Evolutionary conservation across 1,140 invertebrate genomes (phyloP).

Genomic region (Drusus annulatus): DNA sequence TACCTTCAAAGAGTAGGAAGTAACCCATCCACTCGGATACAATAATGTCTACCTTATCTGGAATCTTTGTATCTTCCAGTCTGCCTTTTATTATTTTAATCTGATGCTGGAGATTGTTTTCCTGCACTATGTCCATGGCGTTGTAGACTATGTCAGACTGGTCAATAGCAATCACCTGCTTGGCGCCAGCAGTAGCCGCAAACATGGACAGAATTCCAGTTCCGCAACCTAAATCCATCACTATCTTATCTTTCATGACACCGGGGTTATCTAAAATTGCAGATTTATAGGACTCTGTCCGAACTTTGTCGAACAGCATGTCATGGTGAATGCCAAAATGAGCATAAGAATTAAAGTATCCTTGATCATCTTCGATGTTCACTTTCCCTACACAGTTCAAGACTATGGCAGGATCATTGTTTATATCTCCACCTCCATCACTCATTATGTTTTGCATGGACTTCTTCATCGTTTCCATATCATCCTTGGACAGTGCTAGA

Average conservation of each 20-base stretch:
- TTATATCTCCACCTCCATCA: constrained; percentile 57
- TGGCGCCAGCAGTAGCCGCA: constrained; percentile 93
- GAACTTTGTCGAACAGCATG: constrained; percentile 92
- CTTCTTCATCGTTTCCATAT: constrained; percentile 77
- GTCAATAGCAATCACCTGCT: constrained; percentile 93
- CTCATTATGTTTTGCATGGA: constrained; percentile 77
- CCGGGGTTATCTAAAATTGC: constrained; percentile 90
- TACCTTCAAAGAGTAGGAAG: constrained; percentile 97
- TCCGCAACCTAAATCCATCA: constrained; percentile 95
- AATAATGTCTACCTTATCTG: constrained; percentile 95
- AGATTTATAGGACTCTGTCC: constrained; percentile 94
- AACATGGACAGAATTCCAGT: constrained; percentile 97
- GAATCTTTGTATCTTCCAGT: constrained; percentile 90
- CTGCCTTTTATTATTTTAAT: constrained; percentile 83
- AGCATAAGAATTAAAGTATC: constrained; percentile 96
- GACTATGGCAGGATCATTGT: constrained; percentile 60
- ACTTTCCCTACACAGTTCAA: constrained; percentile 69
- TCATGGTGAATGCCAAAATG: constrained; percentile 99
- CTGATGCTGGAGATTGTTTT: constrained; percentile 77
- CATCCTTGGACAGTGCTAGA: constrained; percentile 74
- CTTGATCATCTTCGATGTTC: constrained; percentile 75
- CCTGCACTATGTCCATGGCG: constrained; percentile 85
- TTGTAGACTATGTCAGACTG: constrained; percentile 89
- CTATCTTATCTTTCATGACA: constrained; percentile 81
- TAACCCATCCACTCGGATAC: constrained; percentile 99